Percentiles rank a stretch among this genome's conserved stretches.
These are phyloP conservation scores for Tetrax tetrax DNA, from an alignment of 2,113 vertebrate species.

Conservation along the genomic window DNA sequence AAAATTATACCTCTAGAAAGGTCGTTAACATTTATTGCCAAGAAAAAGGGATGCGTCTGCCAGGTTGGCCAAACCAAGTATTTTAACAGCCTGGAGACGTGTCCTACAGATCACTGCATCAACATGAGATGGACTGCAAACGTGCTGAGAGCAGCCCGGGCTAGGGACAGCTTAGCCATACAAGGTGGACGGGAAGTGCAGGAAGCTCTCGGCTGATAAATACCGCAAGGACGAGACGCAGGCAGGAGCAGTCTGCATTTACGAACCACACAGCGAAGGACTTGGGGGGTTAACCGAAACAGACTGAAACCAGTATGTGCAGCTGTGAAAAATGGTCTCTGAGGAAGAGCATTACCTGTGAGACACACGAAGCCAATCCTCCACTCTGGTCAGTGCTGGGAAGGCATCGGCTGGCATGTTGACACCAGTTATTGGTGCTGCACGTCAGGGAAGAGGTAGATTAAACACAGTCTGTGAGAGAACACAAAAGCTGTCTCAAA, in stretches of 20 bases:
- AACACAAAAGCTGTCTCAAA: background rate
- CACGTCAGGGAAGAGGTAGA: background rate
- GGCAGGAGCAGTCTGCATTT: background rate
- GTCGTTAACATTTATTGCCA: background rate
- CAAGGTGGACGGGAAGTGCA: no score
- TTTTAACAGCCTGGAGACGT: background rate
- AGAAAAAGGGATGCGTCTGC: background rate
- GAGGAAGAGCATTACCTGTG: background rate
- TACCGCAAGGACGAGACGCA: accelerated
- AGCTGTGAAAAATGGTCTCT: background rate
- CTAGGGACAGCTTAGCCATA: background rate
- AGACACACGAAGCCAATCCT: background rate
- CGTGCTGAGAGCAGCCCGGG: accelerated
- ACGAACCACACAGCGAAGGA: accelerated
- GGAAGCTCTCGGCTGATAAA: background rate
- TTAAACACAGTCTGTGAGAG: background rate
- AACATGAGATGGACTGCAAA: background rate
- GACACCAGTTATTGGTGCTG: background rate
- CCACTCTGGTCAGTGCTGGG: accelerated
- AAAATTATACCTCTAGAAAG: background rate
- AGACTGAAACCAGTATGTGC: accelerated
- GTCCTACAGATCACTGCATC: background rate
- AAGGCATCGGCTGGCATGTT: accelerated
- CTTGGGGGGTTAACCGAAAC: accelerated
- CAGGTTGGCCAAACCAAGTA: background rate